Percentiles rank a stretch among this genome's conserved stretches.
phyloP scores from a whole-genome alignment of 2,888 invertebrate genomes.

The Holacanthella duospinosa region DNA sequence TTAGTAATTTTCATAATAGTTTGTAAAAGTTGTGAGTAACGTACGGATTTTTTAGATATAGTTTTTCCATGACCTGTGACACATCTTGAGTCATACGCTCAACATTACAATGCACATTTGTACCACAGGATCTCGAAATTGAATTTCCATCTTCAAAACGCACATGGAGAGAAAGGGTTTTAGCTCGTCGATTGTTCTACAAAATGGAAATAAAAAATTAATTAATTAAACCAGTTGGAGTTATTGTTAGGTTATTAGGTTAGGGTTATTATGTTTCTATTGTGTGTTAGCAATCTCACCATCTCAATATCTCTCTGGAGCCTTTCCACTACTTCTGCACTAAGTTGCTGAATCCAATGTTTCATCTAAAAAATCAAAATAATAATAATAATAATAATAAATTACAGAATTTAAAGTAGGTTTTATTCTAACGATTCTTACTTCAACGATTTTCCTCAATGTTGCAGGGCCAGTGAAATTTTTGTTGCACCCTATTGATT shows the following conservation, averaged over 20 bases:
- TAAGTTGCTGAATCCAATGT: slow-evolving; percentile 71
- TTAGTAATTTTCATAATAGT: background rate
- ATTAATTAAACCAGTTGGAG: too few relatives aligned
- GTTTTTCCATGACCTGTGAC: slow-evolving; percentile 55
- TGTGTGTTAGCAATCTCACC: too few relatives aligned
- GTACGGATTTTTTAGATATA: slow-evolving; percentile 26
- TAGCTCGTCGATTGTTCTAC: slow-evolving; percentile 73
- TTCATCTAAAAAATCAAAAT: slow-evolving; percentile 40
- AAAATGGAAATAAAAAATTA: slow-evolving; percentile 24
- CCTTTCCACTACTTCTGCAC: slow-evolving; percentile 71
- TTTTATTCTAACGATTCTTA: slow-evolving; percentile 43
- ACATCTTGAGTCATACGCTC: slow-evolving; percentile 57
- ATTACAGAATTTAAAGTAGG: background rate
- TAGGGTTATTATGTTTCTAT: too few relatives aligned
- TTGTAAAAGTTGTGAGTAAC: background rate
- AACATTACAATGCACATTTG: slow-evolving; percentile 53
- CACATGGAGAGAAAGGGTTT: slow-evolving; percentile 65
- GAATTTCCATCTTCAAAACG: slow-evolving; percentile 48
- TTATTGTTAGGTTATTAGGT: too few relatives aligned
- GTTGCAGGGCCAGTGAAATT: slow-evolving; percentile 75
- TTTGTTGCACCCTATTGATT: slow-evolving; percentile 93
- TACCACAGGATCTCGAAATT: slow-evolving; percentile 41
- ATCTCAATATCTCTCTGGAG: slow-evolving; percentile 57
- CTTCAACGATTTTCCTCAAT: slow-evolving; percentile 54
- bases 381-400: background rate